Evolutionary conservation across 2,888 invertebrate genomes (phyloP), one percentile per base, ranked within the genome.

Genomic region (Heteropelma amictum): DNA sequence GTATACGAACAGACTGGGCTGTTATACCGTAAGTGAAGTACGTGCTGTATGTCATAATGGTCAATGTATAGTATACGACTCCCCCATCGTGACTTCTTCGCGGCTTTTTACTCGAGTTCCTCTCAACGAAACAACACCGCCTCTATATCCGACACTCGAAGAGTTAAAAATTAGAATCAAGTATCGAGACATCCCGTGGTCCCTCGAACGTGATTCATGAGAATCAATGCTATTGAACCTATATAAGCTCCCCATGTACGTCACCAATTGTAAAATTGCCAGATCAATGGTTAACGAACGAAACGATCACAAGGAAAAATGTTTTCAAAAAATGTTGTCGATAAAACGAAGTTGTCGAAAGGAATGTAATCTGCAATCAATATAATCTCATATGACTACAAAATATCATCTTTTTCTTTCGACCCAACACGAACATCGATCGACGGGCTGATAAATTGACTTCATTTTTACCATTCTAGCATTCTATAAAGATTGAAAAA

Each of bases 21-120:
- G 73, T 64, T 69, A 21, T 51, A 51, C 35, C 35, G 49, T 28
- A 47, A 56, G 60, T 70, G 38, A 65, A 70, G 70, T 74, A 74
- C 28, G 53, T 38, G 53, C 54, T 54, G 70, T 65, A 40, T 8
- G n/a, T 21, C 45, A 5, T n/a, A n/a, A 33, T 33, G 3, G 7
- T 3, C 33, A 2, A 8, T 33, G 3, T 21, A 19, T n/a, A 47
- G 28, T 8, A 28, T 7, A 14, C 12, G 28, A 21, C 30, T 26
- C 5, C 8, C 56, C 33, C 47, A 28, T 58, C 49, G 35, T 60
- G 72, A 72, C 65, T 73, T 72, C 45, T 61, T 73, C 47, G 28
- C 30, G 26, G 33, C 33, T 63, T 63, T 72, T 49, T 68, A 3
- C 23, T 54, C 23, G 61, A 40, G 28, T 54, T 61, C 33, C 54